Base-by-base conservation (phyloP, 2,888 invertebrate genomes). In the Hirtodrosophila confusa region DNA sequence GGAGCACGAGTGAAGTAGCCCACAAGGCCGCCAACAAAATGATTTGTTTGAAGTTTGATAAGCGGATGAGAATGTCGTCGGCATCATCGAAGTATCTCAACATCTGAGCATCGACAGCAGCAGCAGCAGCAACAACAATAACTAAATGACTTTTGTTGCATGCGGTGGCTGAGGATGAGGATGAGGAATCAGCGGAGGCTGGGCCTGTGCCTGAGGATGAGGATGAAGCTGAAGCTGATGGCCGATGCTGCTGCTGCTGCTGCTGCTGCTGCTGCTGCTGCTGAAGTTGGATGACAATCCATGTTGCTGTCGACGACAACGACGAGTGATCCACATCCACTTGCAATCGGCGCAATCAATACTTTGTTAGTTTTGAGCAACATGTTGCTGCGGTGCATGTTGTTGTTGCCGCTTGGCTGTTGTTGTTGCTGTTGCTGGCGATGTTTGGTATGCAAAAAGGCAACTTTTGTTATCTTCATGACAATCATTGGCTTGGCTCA, bases 401-500 rank as follows among this genome's bases (percentile, higher is more conserved):
- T 65, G 77, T 33, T 72, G 62, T 27, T 44, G 55, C 11, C 17
- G 17, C 2, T 58, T 9, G 31, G 68, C 27, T 64, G 64, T 33
- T 36, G 51, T 43, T 57, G 64, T 11, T 51, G 64, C 41, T 68
- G 64, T 63, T 58, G 76, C 45, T 80, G 68, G 56, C 75, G 51
- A 79, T 86, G 80, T 76, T 85, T 83, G 83, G 86, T 87, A 87
- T 87, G 87, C 87, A 87, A 88, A 87, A 83, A 82, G 80, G 85
- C 84, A 84, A 84, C 83, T 88, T 88, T 88, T 88, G 87, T 88
- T 88, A 88, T 88, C 88, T 87, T 71, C 75, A 75, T 82, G 80
- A 77, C 87, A 86, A 87, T 85, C 87, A 85, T 79, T 86, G 86
- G 69, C 70, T 61, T 69, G 75, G 76, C 80, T 86, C 80, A 85